Percentiles rank a stretch among this genome's conserved stretches.
phyloP scores from a whole-genome alignment of 2,797 vertebrate species.

The Hephaestus fuliginosus region DNA sequence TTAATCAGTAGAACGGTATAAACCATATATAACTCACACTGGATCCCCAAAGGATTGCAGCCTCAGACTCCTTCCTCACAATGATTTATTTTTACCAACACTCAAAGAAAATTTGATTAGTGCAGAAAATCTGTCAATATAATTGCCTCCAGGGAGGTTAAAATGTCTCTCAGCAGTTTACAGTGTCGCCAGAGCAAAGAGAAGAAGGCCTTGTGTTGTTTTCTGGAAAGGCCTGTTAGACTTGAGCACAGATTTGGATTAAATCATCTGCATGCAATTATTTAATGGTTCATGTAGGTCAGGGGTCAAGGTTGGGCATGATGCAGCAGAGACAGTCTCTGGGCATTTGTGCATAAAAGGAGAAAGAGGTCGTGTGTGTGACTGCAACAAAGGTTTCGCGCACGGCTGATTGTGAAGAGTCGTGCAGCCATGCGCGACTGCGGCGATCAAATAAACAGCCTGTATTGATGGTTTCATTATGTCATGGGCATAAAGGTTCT shows the following conservation, averaged over 20 bases:
- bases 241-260: background rate
- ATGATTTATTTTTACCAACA: background rate
- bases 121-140: background rate
- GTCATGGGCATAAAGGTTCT: slow-evolving; percentile 9
- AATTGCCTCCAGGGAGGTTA: background rate
- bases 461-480: background rate
- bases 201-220: background rate
- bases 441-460: slow-evolving; percentile 11
- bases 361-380: background rate
- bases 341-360: background rate
- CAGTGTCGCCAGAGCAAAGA: background rate
- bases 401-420: background rate
- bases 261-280: background rate
- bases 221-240: background rate
- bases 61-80: background rate
- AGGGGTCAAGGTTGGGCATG: background rate
- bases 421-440: background rate
- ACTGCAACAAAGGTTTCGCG: background rate
- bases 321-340: background rate
- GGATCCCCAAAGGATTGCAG: background rate
- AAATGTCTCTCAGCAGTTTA: background rate
- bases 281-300: background rate
- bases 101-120: background rate
- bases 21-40: background rate
- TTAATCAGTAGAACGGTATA: background rate